Evolutionary conservation across 2,888 invertebrate species (phyloP).

Genomic region (Branchipolynoe longqiensis): DNA sequence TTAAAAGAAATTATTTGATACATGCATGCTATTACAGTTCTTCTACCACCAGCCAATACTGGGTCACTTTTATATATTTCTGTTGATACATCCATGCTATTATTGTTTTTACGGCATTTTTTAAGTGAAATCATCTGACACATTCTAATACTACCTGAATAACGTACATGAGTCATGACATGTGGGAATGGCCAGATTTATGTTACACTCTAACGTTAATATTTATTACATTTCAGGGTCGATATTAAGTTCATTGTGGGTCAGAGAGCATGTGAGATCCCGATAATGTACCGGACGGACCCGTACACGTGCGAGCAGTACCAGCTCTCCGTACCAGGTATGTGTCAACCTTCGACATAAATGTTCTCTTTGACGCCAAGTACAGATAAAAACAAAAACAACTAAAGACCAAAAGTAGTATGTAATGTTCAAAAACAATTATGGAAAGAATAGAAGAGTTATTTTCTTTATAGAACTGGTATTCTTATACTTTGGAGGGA

Average conservation of each 20-base stretch:
- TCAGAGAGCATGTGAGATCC: slow-evolving; percentile 31
- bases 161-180: background rate
- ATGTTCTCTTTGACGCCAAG: background rate
- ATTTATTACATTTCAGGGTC: slow-evolving; percentile 48
- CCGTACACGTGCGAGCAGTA: slow-evolving; percentile 43
- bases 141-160: background rate
- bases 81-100: background rate
- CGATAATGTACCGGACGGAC: slow-evolving; percentile 38
- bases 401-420: background rate
- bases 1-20: too few relatives aligned
- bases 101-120: background rate
- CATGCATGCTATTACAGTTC: too few relatives aligned
- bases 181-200: background rate
- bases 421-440: background rate
- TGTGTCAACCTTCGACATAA: background rate
- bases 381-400: background rate
- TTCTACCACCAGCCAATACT: too few relatives aligned
- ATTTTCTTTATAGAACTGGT: too few relatives aligned
- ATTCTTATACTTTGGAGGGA: too few relatives aligned
- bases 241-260: slow-evolving; percentile 50
- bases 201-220: background rate
- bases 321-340: slow-evolving; percentile 46
- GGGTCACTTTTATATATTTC: too few relatives aligned
- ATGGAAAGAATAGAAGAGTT: background rate
- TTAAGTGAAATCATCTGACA: background rate